Evolutionary conservation across 2,797 vertebrate genomes (phyloP).

Genomic region (Sebastes oblongus): DNA sequence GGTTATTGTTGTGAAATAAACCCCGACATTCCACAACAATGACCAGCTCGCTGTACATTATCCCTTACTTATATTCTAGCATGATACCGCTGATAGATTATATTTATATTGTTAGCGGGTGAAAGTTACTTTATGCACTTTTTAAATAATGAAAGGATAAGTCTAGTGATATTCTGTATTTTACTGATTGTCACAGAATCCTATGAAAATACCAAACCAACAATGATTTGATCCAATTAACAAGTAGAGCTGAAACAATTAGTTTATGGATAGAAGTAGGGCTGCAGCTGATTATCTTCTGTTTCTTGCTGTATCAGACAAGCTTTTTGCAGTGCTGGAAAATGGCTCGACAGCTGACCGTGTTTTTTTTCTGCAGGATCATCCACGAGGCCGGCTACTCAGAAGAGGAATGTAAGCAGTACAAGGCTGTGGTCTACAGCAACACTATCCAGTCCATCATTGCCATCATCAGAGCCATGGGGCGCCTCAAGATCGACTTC

Average conservation of each 20-base stretch:
- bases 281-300: too few relatives aligned
- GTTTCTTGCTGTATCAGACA: neutral
- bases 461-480: slow-evolving; percentile 98
- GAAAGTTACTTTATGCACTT: neutral
- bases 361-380: slow-evolving; percentile 81
- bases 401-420: slow-evolving; percentile 98
- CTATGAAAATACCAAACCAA: neutral
- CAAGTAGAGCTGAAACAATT: neutral
- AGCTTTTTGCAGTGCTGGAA: neutral
- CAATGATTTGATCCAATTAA: neutral
- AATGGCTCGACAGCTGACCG: neutral
- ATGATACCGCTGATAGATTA: neutral
- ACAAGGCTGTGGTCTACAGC: slow-evolving; percentile 99
- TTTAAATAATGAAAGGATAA: neutral
- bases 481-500: slow-evolving; percentile 97
- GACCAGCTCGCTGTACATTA: too few relatives aligned
- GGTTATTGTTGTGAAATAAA: too few relatives aligned
- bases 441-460: slow-evolving; percentile 99
- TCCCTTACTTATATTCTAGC: neutral
- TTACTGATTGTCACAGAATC: neutral
- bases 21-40: too few relatives aligned
- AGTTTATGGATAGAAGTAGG: neutral
- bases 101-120: neutral
- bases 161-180: neutral
- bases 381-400: slow-evolving; percentile 99